Base-by-base conservation (phyloP, 2,888 invertebrate genomes). In the Sphaerophoria rueppellii region DNA sequence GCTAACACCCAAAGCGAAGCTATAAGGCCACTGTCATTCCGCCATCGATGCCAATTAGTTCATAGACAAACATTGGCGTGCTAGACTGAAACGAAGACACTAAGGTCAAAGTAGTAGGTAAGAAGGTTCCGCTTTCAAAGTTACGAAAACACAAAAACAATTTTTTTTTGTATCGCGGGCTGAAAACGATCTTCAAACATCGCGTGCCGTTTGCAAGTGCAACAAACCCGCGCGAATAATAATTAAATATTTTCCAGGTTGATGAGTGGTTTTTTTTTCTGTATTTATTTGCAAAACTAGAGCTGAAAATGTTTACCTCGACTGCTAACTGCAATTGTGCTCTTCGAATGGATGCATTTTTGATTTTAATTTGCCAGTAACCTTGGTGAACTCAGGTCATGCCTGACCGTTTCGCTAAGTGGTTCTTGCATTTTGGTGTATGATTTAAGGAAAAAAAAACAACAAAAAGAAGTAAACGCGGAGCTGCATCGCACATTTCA, bases 401-500 rank as follows among this genome's bases (percentile, higher is more conserved):
- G 85, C 85, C 85, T 86, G 85, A 86, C 85, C 81, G 85, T 86
- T 81, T 77, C 85, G 85, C 85, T 76, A 81, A 81, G 81, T 81
- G 81, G 75, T 55, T 75, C 69, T 76, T 46, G 69, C 73, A 76
- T 69, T 74, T 74, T 35, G 65, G 79, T 61, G 35, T 74, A 35
- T 76, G 80, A 75, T 80, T 72, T 75, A 16, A 54, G 24, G 69
- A 77, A 24, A 24, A 24, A 24, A 24, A 24, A 24, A 24, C 1
- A 1, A 24, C 24, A 24, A n/a, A n/a, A n/a, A 24, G 24, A 24
- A 24, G 24, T 24, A 24, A 24, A 24, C 24, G 67, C 73, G 43
- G 43, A 82, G 61, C 72, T 76, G 60, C 37, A 76, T 65, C 74
- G 73, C 58, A 58, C 73, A 58, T 69, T 46, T 9, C 35, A 11